These are phyloP conservation scores for Netelia melanura DNA, from an alignment of 2,888 invertebrate species.

Conservation along the genomic window DNA sequence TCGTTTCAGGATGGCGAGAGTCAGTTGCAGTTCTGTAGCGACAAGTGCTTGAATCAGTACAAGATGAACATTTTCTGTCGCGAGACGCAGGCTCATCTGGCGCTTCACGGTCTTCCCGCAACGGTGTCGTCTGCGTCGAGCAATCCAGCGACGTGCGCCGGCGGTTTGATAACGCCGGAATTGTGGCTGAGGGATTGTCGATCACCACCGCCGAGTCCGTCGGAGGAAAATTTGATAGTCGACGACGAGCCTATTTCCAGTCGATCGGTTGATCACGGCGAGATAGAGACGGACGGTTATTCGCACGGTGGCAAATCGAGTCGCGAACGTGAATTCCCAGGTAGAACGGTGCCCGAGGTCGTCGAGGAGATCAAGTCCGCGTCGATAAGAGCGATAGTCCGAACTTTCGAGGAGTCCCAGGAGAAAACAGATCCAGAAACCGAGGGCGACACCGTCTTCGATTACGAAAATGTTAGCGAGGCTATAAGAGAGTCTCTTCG, in stretches of 20 bases:
- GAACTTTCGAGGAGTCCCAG: slow-evolving; percentile 39
- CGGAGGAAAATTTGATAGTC: slow-evolving; percentile 74
- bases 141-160: slow-evolving; percentile 80
- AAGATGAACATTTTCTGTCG: slow-evolving; percentile 98
- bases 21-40: slow-evolving; percentile 95
- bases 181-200: slow-evolving; percentile 94
- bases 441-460: slow-evolving; percentile 25
- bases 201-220: slow-evolving; percentile 86
- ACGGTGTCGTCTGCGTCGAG: slow-evolving; percentile 64
- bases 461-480: slow-evolving; percentile 64
- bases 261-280: not conserved
- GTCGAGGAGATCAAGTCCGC: slow-evolving; percentile 49
- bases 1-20: slow-evolving; percentile 92
- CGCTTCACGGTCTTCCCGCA: slow-evolving; percentile 86
- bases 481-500: slow-evolving; percentile 70
- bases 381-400: slow-evolving; percentile 42
- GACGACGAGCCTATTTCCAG: slow-evolving; percentile 70
- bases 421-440: slow-evolving; percentile 18
- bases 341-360: slow-evolving; percentile 28
- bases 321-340: slow-evolving; percentile 59
- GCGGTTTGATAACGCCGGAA: slow-evolving; percentile 94
- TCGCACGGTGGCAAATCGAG: slow-evolving; percentile 51
- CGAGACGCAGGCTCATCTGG: slow-evolving; percentile 96
- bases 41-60: slow-evolving; percentile 97
- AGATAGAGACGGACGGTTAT: not conserved